Evolutionary conservation across 1,140 invertebrate genomes (phyloP).

Genomic region (Aphelenchoides besseyi): DNA sequence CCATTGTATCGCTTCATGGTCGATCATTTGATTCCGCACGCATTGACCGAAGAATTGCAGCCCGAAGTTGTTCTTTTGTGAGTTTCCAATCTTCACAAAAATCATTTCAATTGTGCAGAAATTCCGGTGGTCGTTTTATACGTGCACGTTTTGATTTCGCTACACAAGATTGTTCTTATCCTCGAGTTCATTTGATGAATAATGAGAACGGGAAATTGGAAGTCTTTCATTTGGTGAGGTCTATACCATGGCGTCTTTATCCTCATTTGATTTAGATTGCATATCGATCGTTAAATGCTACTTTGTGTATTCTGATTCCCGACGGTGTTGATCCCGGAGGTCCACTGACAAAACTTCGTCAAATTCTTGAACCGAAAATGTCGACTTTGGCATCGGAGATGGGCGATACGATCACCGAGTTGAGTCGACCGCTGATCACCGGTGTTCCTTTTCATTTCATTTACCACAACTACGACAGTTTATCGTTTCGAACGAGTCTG

Average conservation of each 20-base stretch:
- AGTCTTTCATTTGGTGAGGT: conserved; percentile 8
- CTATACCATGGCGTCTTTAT: too few species aligned
- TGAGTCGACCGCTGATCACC: background rate
- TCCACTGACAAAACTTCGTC: background rate
- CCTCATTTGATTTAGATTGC: conserved; percentile 12
- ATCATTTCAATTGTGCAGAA: conserved; percentile 1
- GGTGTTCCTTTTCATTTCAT: conserved; percentile 27
- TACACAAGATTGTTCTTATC: conserved; percentile 11
- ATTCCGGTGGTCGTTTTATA: conserved; percentile 2
- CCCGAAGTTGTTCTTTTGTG: conserved; percentile 16
- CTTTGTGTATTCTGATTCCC: conserved; percentile 16
- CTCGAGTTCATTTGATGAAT: conserved; percentile 7
- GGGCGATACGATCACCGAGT: conserved; percentile 12
- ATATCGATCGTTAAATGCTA: conserved; percentile 22
- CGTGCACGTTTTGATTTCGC: conserved; percentile 17
- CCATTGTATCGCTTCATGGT: conserved; percentile 20
- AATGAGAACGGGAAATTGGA: conserved; percentile 20
- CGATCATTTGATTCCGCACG: conserved; percentile 21
- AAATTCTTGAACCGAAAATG: conserved; percentile 7
- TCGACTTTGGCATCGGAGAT: conserved; percentile 18
- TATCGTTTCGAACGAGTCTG: conserved; percentile 19
- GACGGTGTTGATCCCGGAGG: background rate
- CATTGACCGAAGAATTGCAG: conserved; percentile 16
- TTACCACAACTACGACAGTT: conserved; percentile 24
- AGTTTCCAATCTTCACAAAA: background rate